Evolutionary conservation across 2,797 vertebrate genomes (phyloP), one percentile per base, ranked within the genome.

Genomic region (Sebastes vulpes): DNA sequence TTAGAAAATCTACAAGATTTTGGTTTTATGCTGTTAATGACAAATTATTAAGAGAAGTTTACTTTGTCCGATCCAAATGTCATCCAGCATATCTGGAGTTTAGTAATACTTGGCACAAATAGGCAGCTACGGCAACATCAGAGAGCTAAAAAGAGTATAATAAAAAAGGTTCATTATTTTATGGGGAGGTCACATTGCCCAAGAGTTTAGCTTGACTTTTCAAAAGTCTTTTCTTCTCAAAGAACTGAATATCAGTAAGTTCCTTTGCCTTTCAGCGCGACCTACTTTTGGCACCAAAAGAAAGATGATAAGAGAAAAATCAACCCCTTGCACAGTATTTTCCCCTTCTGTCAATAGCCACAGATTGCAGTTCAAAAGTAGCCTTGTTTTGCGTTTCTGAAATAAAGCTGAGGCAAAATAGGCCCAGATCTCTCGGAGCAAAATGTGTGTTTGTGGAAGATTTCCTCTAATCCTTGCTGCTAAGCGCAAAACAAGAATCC

Each of bases 381-480:
- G 77, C 81, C 80, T 88, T 82, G 81, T 82, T 92, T 93, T 88
- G 64, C 53, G 1, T 89, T 83, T 76, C 73, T 65, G 2, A 69
- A 89, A 87, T 82, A 82, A 91, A 87, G 81, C 84, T 48, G 71
- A 79, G 77, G 86, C 71, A 83, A 93, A 92, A 92, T 68, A 88
- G 57, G 35, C 86, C 42, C 70, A 61, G 80, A 93, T 94, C 92
- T 94, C 92, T 94, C 52, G n/a, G 77, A 95, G 93, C 92, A 56
- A 93, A 93, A 93, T 75, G 91, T 95, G 92, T 94, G 94, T 92
- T 94, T 92, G 86, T 85, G 84, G 72, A 92, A 94, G 95, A 96
- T 96, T 96, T 94, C 79, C 87, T 90, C 75, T 95, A 96, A 96
- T 96, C 95, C 91, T 84, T 69, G 82, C 92, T 91, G 92, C 83